Evolutionary conservation across 2,113 vertebrate genomes (phyloP), one percentile per base, ranked within the genome.

Genomic region (Potamarius usumacintae): DNA sequence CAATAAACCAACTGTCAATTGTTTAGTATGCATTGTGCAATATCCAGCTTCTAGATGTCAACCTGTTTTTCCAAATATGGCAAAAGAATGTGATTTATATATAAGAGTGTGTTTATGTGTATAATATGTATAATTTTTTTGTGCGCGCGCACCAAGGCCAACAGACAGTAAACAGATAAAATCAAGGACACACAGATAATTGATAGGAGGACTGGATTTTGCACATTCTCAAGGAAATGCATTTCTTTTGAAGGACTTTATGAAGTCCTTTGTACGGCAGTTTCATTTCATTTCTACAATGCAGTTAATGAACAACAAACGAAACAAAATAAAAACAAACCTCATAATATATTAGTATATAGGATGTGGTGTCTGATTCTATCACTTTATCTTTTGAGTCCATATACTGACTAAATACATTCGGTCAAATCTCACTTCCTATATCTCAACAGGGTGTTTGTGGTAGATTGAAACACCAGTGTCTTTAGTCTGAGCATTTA

Each of bases 11-110:
- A 52, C 18, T 30, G 57, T 86, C 74, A 67, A 52, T 25, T 30
- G 57, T 86, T 81, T 88, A 60, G 71, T 81, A 86, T 69, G 80
- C n/a, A 65, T 91, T 91, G 89, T 91, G 90, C 90, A 91, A 91
- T 91, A 90, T 85, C 82, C 74, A 25, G 48, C 74, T 82, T 89
- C 69, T 71, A 85, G 58, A 91, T 81, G 85, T 84, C 53, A 67
- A 42, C 55, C 62, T 69, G 7, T 87, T 30, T 86, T 89, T 85
- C 48, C 72, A 86, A 84, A 86, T 65, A 50, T 81, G 78, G 52
- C 42, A 71, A 22, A 88, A 87, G 67, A 88, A 88, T 88, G 79
- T 88, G 62, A 85, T 79, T 15, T 34, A 27, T 69, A 69, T 30
- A 4, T 69, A 65, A 34, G 34, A 42, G 42, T 42, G 42, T 42